These are phyloP conservation scores for Piscicola geometra DNA, from an alignment of 2,888 invertebrate species.

Conservation along the genomic window DNA sequence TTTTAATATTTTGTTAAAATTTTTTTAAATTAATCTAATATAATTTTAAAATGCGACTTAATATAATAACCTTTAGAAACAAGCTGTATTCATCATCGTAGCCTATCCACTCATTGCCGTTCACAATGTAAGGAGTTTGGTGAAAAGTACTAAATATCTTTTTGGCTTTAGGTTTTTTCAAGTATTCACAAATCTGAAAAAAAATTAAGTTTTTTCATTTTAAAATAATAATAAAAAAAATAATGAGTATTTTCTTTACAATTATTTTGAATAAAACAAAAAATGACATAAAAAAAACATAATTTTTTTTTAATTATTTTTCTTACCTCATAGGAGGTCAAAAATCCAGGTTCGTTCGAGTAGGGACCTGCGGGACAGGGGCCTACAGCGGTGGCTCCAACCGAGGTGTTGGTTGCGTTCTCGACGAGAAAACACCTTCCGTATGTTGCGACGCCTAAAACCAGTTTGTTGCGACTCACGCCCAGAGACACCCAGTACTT, in stretches of 20 bases:
- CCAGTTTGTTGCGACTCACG: background rate
- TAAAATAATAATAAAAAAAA: too few species aligned
- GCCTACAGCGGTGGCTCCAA: constrained; percentile 6
- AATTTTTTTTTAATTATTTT: background rate
- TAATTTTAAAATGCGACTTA: too few species aligned
- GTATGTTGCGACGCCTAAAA: constrained; percentile 12
- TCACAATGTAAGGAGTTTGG: constrained; percentile 14
- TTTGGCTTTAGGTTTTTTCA: background rate
- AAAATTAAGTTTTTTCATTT: too few species aligned
- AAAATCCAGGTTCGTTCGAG: background rate
- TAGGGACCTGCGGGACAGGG: constrained; percentile 7
- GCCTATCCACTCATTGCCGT: constrained; percentile 6
- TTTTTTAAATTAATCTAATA: too few species aligned
- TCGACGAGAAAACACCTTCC: constrained; percentile 19
- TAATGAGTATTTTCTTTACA: too few species aligned
- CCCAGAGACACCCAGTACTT: constrained; percentile 1
- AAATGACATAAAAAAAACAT: too few species aligned
- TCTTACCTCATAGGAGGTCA: constrained; percentile 6
- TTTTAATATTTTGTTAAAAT: too few species aligned
- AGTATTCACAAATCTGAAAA: constrained; percentile 10
- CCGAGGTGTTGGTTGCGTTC: background rate
- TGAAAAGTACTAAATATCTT: background rate
- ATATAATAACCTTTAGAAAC: constrained; percentile 16
- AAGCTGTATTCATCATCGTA: constrained; percentile 26
- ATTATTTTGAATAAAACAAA: too few species aligned